Conservation (phyloP, 1,140 invertebrate genomes). For the Papilio dardanus region DNA sequence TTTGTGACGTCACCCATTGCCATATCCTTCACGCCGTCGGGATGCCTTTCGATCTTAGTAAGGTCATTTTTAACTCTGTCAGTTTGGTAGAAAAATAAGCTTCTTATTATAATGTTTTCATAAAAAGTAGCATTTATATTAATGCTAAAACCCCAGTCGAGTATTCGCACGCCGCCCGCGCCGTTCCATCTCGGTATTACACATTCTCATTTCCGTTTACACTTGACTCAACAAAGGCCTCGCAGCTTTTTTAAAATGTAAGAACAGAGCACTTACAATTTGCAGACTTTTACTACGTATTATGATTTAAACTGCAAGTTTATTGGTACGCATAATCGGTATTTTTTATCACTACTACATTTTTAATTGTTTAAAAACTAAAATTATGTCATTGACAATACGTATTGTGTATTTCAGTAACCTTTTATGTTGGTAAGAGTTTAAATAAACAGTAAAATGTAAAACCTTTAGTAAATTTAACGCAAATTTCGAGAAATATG, state of each 20-base stretch:
- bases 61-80: neutral
- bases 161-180: constrained; percentile 14
- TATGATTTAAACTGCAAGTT: neutral
- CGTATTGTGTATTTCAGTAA: no score
- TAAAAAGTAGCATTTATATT: constrained; percentile 23
- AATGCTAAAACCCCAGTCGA: constrained; percentile 11
- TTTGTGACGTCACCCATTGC: neutral
- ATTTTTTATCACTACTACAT: no score
- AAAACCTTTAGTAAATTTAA: neutral
- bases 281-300: neutral
- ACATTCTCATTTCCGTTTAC: constrained; percentile 26
- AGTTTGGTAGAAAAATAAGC: neutral
- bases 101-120: constrained; percentile 12
- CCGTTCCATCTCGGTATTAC: constrained; percentile 22
- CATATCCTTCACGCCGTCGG: neutral
- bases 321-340: neutral
- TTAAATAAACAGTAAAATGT: neutral
- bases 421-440: neutral
- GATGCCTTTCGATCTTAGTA: no score
- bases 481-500: constrained; percentile 12
- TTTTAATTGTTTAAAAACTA: no score
- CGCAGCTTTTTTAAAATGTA: constrained; percentile 19
- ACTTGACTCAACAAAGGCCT: constrained; percentile 24
- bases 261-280: constrained; percentile 23
- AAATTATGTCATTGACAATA: no score